Evolutionary conservation across 2,888 invertebrate genomes (phyloP).

Genomic region (Stenichneumon culpator): DNA sequence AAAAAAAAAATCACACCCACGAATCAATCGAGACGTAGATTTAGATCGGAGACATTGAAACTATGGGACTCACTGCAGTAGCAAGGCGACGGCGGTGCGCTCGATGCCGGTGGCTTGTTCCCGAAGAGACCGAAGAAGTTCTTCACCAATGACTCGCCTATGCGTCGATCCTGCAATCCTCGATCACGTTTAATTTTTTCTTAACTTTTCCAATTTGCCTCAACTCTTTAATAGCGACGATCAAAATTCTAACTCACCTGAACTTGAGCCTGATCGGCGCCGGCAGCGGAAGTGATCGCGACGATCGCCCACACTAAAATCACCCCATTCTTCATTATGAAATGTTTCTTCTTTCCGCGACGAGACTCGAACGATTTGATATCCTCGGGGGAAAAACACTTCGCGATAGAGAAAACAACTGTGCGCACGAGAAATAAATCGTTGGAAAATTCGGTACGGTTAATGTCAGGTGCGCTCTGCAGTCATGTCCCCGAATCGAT

Average conservation of each 20-base stretch:
- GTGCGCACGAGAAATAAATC: not conserved
- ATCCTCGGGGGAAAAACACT: not conserved
- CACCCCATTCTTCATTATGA: conserved; percentile 61
- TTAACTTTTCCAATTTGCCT: too few relatives aligned
- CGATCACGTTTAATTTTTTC: not conserved
- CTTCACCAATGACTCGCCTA: conserved; percentile 73
- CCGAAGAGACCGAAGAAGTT: conserved; percentile 87
- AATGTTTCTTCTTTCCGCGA: conserved; percentile 30
- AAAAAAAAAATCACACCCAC: not conserved
- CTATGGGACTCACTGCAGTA: conserved; percentile 88
- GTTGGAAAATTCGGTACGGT: not conserved
- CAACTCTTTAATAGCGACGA: too few relatives aligned
- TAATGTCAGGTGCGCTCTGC: conserved; percentile 20
- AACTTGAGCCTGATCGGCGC: conserved; percentile 43
- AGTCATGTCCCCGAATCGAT: conserved; percentile 46
- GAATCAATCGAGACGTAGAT: conserved; percentile 13
- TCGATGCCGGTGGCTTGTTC: conserved; percentile 89
- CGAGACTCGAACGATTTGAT: not conserved
- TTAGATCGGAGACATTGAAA: not conserved
- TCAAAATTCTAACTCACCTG: conserved; percentile 65
- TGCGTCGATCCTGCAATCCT: conserved; percentile 59
- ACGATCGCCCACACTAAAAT: conserved; percentile 58
- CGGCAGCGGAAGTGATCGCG: conserved; percentile 22
- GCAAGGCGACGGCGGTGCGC: conserved; percentile 87
- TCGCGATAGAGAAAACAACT: not conserved